Evolutionary conservation across 2,797 vertebrate species (phyloP).

Genomic region (Rhinophrynus dorsalis): DNA sequence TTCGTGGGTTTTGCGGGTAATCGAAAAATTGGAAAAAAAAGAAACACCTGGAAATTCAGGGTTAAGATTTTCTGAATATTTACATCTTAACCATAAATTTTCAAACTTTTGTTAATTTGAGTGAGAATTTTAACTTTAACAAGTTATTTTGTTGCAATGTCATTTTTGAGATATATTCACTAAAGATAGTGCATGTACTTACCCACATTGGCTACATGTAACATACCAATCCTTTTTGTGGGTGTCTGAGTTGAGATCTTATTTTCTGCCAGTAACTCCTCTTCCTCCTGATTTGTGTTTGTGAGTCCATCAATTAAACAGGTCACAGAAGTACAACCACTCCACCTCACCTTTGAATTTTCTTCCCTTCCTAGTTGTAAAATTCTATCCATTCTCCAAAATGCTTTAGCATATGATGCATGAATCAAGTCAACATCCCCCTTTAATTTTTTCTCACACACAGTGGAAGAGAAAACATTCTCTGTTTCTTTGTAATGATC

Average conservation of each 20-base stretch:
- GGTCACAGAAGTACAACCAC: constrained; percentile 60
- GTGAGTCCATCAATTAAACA: constrained; percentile 59
- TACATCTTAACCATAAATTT: too few relatives aligned
- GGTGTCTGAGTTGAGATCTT: background rate
- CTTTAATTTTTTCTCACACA: background rate
- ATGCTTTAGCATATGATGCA: constrained; percentile 61
- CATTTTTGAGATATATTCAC: too few relatives aligned
- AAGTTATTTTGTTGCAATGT: too few relatives aligned
- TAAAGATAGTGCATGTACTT: constrained; percentile 49
- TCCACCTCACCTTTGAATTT: constrained; percentile 62
- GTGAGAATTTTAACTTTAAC: too few relatives aligned
- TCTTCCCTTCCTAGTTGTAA: constrained; percentile 63
- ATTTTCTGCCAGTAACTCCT: background rate
- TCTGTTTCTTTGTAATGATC: constrained; percentile 55
- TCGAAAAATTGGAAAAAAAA: too few relatives aligned
- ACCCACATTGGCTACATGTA: constrained; percentile 63
- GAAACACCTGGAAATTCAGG: too few relatives aligned
- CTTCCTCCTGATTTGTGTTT: rapidly evolving
- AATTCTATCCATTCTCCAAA: constrained; percentile 67
- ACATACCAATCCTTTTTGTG: constrained; percentile 47
- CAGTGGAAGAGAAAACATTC: constrained; percentile 42
- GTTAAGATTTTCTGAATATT: too few relatives aligned
- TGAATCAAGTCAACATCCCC: constrained; percentile 52
- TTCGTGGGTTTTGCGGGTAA: too few relatives aligned
- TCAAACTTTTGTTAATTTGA: too few relatives aligned